Evolutionary conservation across 2,888 invertebrate species (phyloP), one percentile per base, ranked within the genome.

Genomic region (Apodemia duryi): DNA sequence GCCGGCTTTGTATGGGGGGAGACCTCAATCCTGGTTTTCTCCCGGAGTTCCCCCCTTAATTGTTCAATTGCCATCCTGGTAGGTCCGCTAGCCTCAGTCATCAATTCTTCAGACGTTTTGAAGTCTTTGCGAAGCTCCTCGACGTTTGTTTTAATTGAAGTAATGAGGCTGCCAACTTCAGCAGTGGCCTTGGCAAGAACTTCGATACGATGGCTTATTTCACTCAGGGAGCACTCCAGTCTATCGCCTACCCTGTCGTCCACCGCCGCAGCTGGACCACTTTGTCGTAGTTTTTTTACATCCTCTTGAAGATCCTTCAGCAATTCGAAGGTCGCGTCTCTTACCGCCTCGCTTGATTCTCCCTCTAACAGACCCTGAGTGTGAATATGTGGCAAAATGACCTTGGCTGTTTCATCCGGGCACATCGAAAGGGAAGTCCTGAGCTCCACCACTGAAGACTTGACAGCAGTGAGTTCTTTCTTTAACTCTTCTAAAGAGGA

Each of bases 281-380:
- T 5, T 1, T 5, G 9, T 13, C 9, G 7, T 4, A 13, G 2
- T 13, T 1, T 5, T 9, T 1, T 46, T 0, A 46, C 13, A 0
- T 46, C 13, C 0, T 46, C 43, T 0, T 10, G 43, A 10, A 43
- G 10, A 3, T 10, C 10, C 9, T 3, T 9, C 3, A 43, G 10
- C 1, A 43, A 5, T 0, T 9, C 43, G 2, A 5, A 1, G 2
- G 46, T 2, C 5, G 13, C 13, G 1, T 5, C 9, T 2, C 1
- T 13, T 1, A 7, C 2, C 5, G 3, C 13, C 13, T 4, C 13
- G 5, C 1, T 5, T 11, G 13, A 5, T 9, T 9, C 9, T 1
- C 1, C 13, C 4, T 5, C 5, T 2, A 5, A 2, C 7, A 13
- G 13, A 4, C 1, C 5, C 13, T 2, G 9, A 1, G 9, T 1